phyloP scores from a whole-genome alignment of 2,797 vertebrate species.

The Salmo trutta region DNA sequence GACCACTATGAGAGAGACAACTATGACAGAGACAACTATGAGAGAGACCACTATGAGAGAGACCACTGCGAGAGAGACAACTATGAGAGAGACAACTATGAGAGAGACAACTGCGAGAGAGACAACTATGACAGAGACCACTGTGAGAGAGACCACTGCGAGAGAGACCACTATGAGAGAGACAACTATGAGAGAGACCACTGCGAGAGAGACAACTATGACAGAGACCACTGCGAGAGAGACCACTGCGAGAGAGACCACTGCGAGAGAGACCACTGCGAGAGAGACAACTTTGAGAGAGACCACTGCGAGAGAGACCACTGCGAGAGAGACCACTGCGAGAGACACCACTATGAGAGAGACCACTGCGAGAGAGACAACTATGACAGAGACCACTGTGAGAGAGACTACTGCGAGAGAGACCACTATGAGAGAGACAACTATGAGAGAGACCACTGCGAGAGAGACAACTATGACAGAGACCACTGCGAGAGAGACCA shows the following conservation, averaged over 20 bases:
- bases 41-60: constrained; percentile 58
- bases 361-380: constrained; percentile 51
- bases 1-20: constrained; percentile 51
- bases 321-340: constrained; percentile 49
- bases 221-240: constrained; percentile 55
- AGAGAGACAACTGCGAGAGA: too few species aligned
- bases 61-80: constrained; percentile 57
- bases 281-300: constrained; percentile 57
- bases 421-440: constrained; percentile 51
- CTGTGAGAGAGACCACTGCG: constrained; percentile 54
- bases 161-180: constrained; percentile 36
- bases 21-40: constrained; percentile 8
- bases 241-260: constrained; percentile 46
- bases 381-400: constrained; percentile 12
- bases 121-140: too few species aligned
- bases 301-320: constrained; percentile 57
- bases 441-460: constrained; percentile 29
- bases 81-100: constrained; percentile 48
- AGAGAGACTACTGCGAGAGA: constrained; percentile 57
- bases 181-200: constrained; percentile 57
- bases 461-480: constrained; percentile 40
- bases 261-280: constrained; percentile 54
- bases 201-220: constrained; percentile 47
- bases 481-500: constrained; percentile 57
- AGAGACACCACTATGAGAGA: constrained; percentile 45